Conservation (phyloP, 1,140 invertebrate genomes). For the Eriosoma lanigerum region DNA sequence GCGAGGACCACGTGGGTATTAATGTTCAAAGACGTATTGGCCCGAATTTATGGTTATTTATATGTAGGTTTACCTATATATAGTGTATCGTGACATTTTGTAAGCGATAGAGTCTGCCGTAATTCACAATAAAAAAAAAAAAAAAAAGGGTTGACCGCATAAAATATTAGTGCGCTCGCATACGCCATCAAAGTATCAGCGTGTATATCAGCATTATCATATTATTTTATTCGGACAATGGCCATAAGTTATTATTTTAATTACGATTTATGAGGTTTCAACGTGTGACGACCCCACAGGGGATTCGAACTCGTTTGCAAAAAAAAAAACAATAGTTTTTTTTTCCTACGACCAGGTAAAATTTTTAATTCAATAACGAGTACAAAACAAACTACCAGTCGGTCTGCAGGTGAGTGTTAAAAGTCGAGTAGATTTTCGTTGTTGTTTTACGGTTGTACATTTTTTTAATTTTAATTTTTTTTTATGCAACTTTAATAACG, state of each 20-base stretch:
- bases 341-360: neutral
- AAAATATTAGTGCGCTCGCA: neutral
- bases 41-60: constrained; percentile 43
- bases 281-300: neutral
- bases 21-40: constrained; percentile 40
- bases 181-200: constrained; percentile 15
- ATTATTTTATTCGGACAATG: neutral
- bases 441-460: neutral
- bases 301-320: constrained; percentile 27
- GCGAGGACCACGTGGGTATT: neutral
- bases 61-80: no score
- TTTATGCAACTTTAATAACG: constrained; percentile 31
- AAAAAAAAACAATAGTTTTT: constrained; percentile 23
- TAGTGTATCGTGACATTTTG: neutral
- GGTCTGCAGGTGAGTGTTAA: constrained; percentile 18
- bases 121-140: no score
- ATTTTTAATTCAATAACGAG: constrained; percentile 39
- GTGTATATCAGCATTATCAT: constrained; percentile 8
- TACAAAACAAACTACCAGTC: constrained; percentile 12
- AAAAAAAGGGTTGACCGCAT: constrained; percentile 40
- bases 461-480: neutral
- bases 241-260: constrained; percentile 40
- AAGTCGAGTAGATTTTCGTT: constrained; percentile 5
- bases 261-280: constrained; percentile 19
- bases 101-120: neutral